Evolutionary conservation across 2,888 invertebrate species (phyloP).

Genomic region (Resseliella maxima): DNA sequence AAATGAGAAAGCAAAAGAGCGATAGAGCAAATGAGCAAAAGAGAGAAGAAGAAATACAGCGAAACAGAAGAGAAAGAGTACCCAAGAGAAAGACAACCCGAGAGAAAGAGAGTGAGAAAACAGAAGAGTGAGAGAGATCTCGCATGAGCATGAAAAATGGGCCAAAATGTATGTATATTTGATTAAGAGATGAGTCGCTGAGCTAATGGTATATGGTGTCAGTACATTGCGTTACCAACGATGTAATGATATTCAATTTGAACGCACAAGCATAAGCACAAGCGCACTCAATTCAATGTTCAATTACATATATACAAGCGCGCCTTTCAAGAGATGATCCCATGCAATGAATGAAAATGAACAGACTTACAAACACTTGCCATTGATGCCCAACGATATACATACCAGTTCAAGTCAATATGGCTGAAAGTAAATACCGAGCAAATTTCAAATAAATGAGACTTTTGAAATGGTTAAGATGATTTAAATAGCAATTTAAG

Average conservation of each 20-base stretch:
- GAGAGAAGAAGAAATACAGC: too few relatives aligned
- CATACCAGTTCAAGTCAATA: neutral
- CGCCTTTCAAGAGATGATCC: neutral
- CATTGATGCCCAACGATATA: neutral
- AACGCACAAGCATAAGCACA: conserved; percentile 41
- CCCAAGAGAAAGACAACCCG: too few relatives aligned
- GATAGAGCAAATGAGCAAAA: too few relatives aligned
- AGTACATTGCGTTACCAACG: neutral
- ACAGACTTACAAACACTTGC: neutral
- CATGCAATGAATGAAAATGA: neutral
- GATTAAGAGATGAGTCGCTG: conserved; percentile 37
- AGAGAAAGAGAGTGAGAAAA: too few relatives aligned
- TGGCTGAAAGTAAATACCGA: neutral
- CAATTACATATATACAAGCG: neutral
- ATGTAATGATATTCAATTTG: conserved; percentile 45
- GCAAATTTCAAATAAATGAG: neutral
- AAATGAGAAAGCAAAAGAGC: too few relatives aligned
- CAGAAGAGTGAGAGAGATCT: too few relatives aligned
- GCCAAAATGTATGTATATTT: conserved; percentile 26
- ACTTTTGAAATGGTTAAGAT: neutral
- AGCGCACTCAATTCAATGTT: neutral
- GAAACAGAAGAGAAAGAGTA: too few relatives aligned
- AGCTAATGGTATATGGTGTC: conserved; percentile 31
- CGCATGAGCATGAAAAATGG: too few relatives aligned
- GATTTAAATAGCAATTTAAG: neutral